Conservation (phyloP, 2,113 vertebrate species). For the Pithys albifrons region DNA sequence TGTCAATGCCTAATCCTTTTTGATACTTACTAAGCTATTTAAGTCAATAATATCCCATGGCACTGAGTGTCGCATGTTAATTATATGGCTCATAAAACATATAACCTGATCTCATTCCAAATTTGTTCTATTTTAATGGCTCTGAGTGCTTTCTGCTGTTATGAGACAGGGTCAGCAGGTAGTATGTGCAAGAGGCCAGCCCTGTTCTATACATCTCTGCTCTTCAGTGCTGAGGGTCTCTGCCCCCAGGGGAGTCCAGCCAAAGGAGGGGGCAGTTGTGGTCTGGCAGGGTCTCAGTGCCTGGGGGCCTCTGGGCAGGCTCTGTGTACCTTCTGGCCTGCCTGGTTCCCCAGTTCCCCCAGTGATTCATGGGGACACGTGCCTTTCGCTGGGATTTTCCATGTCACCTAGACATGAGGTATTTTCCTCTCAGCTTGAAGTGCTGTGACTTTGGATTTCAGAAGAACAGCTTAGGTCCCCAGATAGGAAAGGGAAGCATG, state of each 20-base stretch:
- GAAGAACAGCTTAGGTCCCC: not conserved
- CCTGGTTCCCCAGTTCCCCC: not conserved
- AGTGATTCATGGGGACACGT: not conserved
- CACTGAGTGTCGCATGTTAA: slow-evolving; percentile 52
- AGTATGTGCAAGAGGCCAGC: not conserved
- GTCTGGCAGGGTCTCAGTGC: not conserved
- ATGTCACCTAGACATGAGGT: not conserved
- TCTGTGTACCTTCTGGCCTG: not conserved
- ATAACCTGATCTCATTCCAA: slow-evolving; percentile 45
- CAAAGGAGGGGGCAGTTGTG: not conserved
- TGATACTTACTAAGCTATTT: slow-evolving; percentile 68
- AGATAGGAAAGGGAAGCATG: not conserved
- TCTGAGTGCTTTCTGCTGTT: not conserved
- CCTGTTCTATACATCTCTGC: not conserved
- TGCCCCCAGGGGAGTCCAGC: not conserved
- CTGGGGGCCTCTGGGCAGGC: not conserved
- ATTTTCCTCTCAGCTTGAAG: not conserved
- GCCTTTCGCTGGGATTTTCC: not conserved
- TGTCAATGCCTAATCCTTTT: slow-evolving; percentile 62
- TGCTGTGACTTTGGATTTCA: not conserved
- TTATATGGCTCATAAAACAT: slow-evolving; percentile 64
- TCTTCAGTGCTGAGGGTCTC: not conserved
- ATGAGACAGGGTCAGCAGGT: not conserved
- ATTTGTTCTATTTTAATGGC: slow-evolving; percentile 56
- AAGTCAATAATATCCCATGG: slow-evolving; percentile 61